Conservation (phyloP, 2,113 vertebrate genomes). For the Paramormyrops kingsleyae region DNA sequence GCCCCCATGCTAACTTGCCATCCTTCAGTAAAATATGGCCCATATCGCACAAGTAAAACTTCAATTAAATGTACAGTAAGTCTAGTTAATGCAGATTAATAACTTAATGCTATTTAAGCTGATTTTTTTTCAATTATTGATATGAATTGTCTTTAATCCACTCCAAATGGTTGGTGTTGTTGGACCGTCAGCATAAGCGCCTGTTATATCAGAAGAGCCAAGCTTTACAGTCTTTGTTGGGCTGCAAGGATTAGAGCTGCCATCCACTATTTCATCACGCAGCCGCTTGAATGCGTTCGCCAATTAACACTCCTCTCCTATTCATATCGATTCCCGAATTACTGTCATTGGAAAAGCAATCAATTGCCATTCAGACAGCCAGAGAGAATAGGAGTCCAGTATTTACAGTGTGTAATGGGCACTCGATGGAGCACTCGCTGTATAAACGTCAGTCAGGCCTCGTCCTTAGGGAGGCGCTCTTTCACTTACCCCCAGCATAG, state of each 20-base stretch:
- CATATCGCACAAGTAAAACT: neutral
- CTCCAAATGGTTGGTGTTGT: neutral
- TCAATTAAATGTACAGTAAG: neutral
- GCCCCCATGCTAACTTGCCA: neutral
- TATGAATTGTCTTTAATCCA: slow-evolving; percentile 7
- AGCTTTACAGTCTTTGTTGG: neutral
- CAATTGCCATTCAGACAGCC: neutral
- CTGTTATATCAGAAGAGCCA: neutral
- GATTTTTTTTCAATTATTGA: neutral
- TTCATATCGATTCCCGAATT: slow-evolving; percentile 23
- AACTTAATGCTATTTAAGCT: neutral
- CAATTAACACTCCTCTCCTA: slow-evolving; percentile 13
- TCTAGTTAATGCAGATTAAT: neutral
- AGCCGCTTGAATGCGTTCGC: slow-evolving; percentile 1
- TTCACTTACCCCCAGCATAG: neutral
- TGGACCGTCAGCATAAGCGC: neutral
- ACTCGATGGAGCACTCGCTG: neutral
- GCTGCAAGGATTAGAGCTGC: neutral
- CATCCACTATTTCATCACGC: slow-evolving; percentile 13
- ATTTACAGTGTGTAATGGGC: slow-evolving; percentile 13
- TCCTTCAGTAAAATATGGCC: neutral
- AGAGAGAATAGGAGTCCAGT: slow-evolving; percentile 3
- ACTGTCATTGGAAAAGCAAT: slow-evolving; percentile 21
- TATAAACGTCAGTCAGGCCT: slow-evolving; percentile 8
- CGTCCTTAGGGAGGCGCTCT: neutral